Conservation (phyloP, 2,113 vertebrate species). For the Psittacula cyanocephala region DNA sequence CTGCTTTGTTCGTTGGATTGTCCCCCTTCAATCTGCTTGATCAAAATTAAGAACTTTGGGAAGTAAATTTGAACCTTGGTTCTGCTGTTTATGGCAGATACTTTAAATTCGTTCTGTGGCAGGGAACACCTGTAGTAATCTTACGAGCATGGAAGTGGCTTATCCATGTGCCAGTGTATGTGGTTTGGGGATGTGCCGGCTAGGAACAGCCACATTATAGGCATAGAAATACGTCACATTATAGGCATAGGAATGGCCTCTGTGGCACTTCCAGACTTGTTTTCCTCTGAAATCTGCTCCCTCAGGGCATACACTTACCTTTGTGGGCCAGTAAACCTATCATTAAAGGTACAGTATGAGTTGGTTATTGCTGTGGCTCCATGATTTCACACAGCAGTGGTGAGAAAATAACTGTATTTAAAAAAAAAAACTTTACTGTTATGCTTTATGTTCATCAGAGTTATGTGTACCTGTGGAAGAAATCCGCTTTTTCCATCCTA, state of each 20-base stretch:
- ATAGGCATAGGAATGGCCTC: not conserved
- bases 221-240: not conserved
- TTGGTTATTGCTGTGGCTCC: not conserved
- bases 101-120: not conserved
- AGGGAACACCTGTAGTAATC: not conserved
- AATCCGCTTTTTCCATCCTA: not conserved
- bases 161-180: fast-evolving
- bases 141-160: not conserved
- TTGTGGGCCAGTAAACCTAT: not conserved
- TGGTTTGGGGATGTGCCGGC: not conserved
- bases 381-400: not conserved
- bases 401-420: not conserved
- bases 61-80: not conserved
- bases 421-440: not conserved
- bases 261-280: not conserved
- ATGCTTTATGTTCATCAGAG: not conserved
- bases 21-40: not conserved
- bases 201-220: not conserved
- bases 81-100: not conserved
- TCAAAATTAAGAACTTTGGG: not conserved
- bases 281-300: not conserved
- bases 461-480: not conserved
- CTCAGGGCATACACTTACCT: not conserved
- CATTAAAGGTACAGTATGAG: not conserved
- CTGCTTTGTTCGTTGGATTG: not conserved